These are phyloP conservation scores for Drymodes brunneopygia DNA, from an alignment of 2,113 vertebrate genomes.

Conservation along the genomic window DNA sequence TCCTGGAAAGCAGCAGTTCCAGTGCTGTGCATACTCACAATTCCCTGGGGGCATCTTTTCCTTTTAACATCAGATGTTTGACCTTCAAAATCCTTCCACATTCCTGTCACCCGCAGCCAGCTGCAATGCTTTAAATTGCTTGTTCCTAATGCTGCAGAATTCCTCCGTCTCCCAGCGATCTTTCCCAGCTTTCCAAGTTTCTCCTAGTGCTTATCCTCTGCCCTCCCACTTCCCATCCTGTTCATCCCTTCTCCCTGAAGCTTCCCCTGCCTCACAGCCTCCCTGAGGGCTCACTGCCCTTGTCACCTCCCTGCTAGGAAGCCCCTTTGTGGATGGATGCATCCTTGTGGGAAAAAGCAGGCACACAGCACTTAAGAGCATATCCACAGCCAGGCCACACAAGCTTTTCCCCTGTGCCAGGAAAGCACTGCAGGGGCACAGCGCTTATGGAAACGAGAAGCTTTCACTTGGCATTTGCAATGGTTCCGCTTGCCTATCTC, in stretches of 20 bases:
- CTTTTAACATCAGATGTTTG: background rate
- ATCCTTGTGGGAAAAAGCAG: background rate
- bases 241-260: background rate
- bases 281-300: background rate
- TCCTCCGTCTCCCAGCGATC: background rate
- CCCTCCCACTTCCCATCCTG: background rate
- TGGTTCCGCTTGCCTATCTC: accelerated
- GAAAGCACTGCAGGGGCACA: accelerated
- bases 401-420: background rate
- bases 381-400: background rate
- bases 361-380: background rate
- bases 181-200: background rate
- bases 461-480: background rate
- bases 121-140: background rate
- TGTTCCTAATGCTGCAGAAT: background rate
- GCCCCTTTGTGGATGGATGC: background rate
- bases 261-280: background rate
- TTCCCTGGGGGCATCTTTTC: background rate
- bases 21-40: background rate
- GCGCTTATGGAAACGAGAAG: accelerated
- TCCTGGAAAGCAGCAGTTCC: background rate
- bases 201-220: background rate
- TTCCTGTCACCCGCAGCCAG: background rate
- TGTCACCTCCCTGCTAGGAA: background rate
- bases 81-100: background rate